Conservation (phyloP, 1,140 invertebrate species). For the Nasonia longicornis region DNA sequence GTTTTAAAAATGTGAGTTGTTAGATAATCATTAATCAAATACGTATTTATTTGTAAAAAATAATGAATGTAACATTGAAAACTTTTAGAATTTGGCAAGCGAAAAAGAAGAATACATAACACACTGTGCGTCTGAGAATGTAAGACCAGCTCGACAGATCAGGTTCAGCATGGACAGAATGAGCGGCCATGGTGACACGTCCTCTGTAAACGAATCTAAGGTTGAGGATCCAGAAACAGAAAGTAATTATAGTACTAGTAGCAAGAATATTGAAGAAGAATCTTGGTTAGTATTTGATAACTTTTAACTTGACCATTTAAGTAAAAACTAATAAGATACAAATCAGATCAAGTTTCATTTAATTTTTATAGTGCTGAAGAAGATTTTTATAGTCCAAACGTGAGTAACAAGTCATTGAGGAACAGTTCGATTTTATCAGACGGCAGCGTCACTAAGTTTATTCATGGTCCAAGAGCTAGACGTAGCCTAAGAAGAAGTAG, state of each 20-base stretch:
- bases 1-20: constrained; percentile 10
- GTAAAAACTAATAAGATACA: not conserved
- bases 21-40: not conserved
- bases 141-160: constrained; percentile 47
- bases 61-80: not conserved
- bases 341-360: not conserved
- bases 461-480: constrained; percentile 55
- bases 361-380: constrained; percentile 32
- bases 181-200: constrained; percentile 19
- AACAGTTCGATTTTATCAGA: constrained; percentile 51
- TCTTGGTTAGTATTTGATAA: constrained; percentile 20
- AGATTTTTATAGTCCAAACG: constrained; percentile 44
- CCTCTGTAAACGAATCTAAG: constrained; percentile 12
- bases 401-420: constrained; percentile 42
- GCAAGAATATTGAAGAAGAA: constrained; percentile 29
- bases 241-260: not conserved
- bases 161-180: constrained; percentile 49
- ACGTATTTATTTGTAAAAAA: not conserved
- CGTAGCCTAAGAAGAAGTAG: constrained; percentile 58
- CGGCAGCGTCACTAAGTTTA: constrained; percentile 45
- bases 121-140: not conserved
- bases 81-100: not conserved
- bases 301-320: not conserved
- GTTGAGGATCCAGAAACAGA: not conserved
- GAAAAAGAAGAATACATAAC: not conserved